Base-by-base conservation (phyloP, 2,113 vertebrate species). In the Cheirogaleus medius region DNA sequence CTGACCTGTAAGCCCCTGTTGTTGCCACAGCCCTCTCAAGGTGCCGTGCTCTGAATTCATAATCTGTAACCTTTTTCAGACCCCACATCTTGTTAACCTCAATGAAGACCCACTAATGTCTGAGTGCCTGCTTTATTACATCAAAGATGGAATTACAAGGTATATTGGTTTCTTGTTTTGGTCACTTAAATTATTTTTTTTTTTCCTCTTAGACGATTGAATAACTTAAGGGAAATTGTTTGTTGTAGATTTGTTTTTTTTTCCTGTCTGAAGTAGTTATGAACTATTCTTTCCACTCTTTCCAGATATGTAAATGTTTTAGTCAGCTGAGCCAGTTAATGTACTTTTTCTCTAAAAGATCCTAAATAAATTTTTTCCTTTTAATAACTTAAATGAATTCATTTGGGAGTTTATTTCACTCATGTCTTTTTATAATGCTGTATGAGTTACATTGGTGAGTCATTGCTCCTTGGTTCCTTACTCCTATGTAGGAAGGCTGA, bases 21-120 rank as follows among this genome's bases (percentile, higher is more conserved):
- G 25, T 11, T 73, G 49, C 29, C 11, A 4, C 44, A 39, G 14
- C 37, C 17, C 10, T 71, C 49, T 58, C 13, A 18, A 80, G 69
- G 2, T 56, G 4, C 25, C 80, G 69, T 44, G 6, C 63, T 86
- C 58, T 44, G 66, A 89, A 42, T 52, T 97, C 87, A 97, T 71
- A 11, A 27, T 90, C 63, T 90, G 7, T 93, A 23, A 56, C 78
- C 94, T 97, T 95, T 98, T 58, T 97, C 98, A 99, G 99, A 99
- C 99, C 52, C 99, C 99, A 96, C 99, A 99, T 98, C 99, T 99
- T 90, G 99, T 99, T 90, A 99, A 99, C 98, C 99, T 99, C 97
- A 99, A 99, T 49, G 99, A 99, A 98, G 99, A 99, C 98, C 99
- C 99, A 10, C 99, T 99, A 78, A 99, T 99, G 99, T 99, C 99